Conservation (phyloP, 2,797 vertebrate genomes). For the Sebastes baramenuke region DNA sequence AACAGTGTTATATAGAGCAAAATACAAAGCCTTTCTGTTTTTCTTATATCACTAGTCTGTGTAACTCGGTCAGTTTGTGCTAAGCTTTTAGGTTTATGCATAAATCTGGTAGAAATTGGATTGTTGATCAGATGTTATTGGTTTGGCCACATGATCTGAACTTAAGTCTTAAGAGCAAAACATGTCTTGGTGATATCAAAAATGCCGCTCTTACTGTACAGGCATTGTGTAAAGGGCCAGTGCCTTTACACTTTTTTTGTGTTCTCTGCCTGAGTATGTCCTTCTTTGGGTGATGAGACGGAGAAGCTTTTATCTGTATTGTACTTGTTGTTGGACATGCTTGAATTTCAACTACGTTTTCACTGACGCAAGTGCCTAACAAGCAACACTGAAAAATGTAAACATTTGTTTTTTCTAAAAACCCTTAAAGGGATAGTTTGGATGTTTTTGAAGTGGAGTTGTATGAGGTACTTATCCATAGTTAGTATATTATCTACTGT, state of each 20-base stretch:
- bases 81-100: conserved; percentile 4
- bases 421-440: too few relatives aligned
- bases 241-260: neutral
- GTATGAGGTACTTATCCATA: too few relatives aligned
- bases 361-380: too few relatives aligned
- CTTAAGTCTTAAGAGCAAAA: neutral
- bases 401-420: neutral
- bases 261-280: neutral
- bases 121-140: conserved; percentile 17
- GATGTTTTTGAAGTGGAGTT: too few relatives aligned
- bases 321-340: too few relatives aligned
- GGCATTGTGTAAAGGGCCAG: neutral
- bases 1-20: neutral
- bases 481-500: too few relatives aligned
- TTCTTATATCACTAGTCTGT: neutral
- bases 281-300: neutral
- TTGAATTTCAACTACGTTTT: neutral
- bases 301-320: neutral
- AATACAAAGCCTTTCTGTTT: conserved; percentile 37
- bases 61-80: neutral
- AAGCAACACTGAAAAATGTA: neutral
- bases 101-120: conserved; percentile 14
- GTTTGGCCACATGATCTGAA: conserved; percentile 10
- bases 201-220: neutral
- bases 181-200: neutral